A percentile compares a stretch with the other conserved stretches of the same genome.
Conservation (phyloP, 2,888 invertebrate genomes). For the Nomada flava region DNA sequence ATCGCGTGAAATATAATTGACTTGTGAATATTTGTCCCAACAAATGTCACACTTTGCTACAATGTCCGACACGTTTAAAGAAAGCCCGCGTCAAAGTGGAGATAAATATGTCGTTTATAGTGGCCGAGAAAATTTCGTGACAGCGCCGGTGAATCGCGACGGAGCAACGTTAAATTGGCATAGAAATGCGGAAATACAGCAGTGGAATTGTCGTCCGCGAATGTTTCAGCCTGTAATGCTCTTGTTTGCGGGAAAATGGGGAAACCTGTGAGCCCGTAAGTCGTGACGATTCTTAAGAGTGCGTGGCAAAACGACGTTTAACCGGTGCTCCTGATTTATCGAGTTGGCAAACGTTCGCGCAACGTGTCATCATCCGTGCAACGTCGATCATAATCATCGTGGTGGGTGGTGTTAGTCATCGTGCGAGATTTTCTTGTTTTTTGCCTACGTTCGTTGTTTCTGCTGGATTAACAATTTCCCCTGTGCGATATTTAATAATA, state of each 20-base stretch:
- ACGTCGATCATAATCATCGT: conserved; percentile 26
- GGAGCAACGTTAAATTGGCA: too few relatives aligned
- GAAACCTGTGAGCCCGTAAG: neutral
- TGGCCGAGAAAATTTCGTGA: too few relatives aligned
- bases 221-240: neutral
- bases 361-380: conserved; percentile 34
- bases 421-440: conserved; percentile 27
- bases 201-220: too few relatives aligned
- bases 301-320: conserved; percentile 8
- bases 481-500: neutral
- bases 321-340: conserved; percentile 40
- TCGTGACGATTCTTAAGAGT: conserved; percentile 5
- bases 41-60: too few relatives aligned
- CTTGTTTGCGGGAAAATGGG: neutral
- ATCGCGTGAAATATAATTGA: too few relatives aligned
- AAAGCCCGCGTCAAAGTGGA: too few relatives aligned
- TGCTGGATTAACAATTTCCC: neutral
- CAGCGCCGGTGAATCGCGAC: too few relatives aligned
- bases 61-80: too few relatives aligned
- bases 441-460: neutral
- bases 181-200: too few relatives aligned
- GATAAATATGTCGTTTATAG: too few relatives aligned
- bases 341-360: conserved; percentile 47
- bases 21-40: too few relatives aligned
- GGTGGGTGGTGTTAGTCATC: conserved; percentile 55